A percentile compares a stretch with the other conserved stretches of the same genome.
Conservation (phyloP, 37 sponge, comb jelly and placozoan genomes). For the Chondrilla cf. caribensis region DNA sequence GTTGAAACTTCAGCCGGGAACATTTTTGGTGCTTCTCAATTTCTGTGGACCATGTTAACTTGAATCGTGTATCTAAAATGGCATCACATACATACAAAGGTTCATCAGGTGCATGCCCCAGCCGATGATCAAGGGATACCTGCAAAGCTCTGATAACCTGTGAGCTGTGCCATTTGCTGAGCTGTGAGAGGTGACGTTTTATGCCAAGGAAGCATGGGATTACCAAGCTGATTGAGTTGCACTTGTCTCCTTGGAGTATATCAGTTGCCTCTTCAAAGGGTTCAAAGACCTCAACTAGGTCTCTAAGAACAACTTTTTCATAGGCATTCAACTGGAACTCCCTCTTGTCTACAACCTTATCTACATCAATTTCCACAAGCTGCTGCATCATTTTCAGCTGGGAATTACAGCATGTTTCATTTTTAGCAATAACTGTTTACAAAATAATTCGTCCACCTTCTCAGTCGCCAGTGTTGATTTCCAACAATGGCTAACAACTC, state of each 20-base stretch:
- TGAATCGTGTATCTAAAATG: conserved; percentile 20
- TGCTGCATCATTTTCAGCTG: conserved; percentile 31
- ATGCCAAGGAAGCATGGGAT: conserved; percentile 31
- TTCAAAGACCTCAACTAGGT: conserved; percentile 27
- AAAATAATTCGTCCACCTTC: background rate
- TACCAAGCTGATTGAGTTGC: conserved; percentile 14
- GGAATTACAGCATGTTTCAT: conserved; percentile 31
- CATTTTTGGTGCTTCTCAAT: background rate
- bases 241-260: conserved; percentile 35
- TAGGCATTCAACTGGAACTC: conserved; percentile 7
- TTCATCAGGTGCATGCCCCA: background rate
- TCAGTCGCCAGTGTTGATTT: conserved; percentile 32
- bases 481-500: background rate
- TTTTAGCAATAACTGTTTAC: background rate
- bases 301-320: conserved; percentile 16
- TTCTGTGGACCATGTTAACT: conserved; percentile 15
- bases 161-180: background rate
- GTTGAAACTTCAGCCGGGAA: no score
- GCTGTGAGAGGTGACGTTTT: background rate
- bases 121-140: background rate
- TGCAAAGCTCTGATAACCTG: background rate
- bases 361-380: conserved; percentile 1
- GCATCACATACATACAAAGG: background rate
- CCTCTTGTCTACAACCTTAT: conserved; percentile 13
- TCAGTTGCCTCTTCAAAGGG: conserved; percentile 38